These are phyloP conservation scores for Homarus gammarus DNA, from an alignment of 2,888 invertebrate species.

Conservation along the genomic window DNA sequence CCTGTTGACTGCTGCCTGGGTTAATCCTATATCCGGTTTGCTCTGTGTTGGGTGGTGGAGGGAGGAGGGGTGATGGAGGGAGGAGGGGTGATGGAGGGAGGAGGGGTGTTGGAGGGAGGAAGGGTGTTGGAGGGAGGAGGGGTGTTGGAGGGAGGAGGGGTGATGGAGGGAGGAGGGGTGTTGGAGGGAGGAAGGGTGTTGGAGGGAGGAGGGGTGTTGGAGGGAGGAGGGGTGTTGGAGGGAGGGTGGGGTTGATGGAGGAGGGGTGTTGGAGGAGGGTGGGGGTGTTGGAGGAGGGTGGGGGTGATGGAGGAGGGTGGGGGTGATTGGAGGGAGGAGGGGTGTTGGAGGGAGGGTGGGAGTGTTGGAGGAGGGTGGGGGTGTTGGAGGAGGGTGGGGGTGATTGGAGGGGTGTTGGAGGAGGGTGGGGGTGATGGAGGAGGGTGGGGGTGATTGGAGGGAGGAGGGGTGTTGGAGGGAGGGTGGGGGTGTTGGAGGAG, in stretches of 20 bases:
- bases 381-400: background rate
- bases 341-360: background rate
- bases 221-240: background rate
- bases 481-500: background rate
- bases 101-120: background rate
- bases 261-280: background rate
- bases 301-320: background rate
- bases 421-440: background rate
- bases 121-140: background rate
- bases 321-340: background rate
- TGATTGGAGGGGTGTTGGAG: background rate
- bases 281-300: background rate
- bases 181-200: too few species aligned
- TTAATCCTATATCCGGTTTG: too few species aligned
- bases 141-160: background rate
- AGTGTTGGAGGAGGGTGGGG: background rate
- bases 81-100: background rate
- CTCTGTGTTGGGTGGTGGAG: too few species aligned
- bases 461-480: background rate
- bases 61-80: background rate
- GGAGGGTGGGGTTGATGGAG: background rate
- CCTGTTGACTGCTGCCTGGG: too few species aligned
- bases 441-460: background rate
- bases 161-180: background rate
- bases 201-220: too few species aligned